A percentile compares a stretch with the other conserved stretches of the same genome.
These are phyloP conservation scores for Chymomyza fuscimana DNA, from an alignment of 2,888 invertebrate species.

Conservation along the genomic window DNA sequence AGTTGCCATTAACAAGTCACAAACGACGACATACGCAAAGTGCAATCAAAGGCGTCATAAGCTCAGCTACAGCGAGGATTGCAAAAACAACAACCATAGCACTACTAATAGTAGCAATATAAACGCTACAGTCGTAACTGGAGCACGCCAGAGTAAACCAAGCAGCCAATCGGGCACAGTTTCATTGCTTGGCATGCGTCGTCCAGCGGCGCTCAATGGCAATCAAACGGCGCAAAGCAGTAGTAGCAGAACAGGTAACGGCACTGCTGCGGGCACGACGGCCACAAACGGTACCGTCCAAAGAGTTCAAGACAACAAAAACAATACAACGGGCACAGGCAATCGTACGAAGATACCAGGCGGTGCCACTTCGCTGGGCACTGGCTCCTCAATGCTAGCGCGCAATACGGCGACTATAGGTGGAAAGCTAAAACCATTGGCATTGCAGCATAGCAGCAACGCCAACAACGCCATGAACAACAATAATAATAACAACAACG, in stretches of 20 bases:
- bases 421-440: constrained; percentile 37
- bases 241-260: background rate
- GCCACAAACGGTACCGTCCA: constrained; percentile 42
- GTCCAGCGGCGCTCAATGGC: constrained; percentile 61
- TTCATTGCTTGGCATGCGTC: constrained; percentile 70
- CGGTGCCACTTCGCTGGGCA: constrained; percentile 3
- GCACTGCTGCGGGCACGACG: constrained; percentile 44
- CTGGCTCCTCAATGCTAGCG: constrained; percentile 4
- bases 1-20: constrained; percentile 46
- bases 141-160: background rate
- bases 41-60: constrained; percentile 12
- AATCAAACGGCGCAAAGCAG: constrained; percentile 45
- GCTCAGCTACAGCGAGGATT: constrained; percentile 24
- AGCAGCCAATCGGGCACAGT: background rate
- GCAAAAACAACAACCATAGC: constrained; percentile 54
- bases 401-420: constrained; percentile 5
- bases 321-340: constrained; percentile 22
- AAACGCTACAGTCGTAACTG: constrained; percentile 25
- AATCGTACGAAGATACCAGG: constrained; percentile 14
- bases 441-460: constrained; percentile 36
- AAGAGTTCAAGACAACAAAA: constrained; percentile 15
- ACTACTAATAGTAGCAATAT: constrained; percentile 43
- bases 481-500: constrained; percentile 13
- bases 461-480: constrained; percentile 21
- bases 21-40: background rate